phyloP scores from a whole-genome alignment of 2,888 invertebrate species.

The Hypolimnas misippus region DNA sequence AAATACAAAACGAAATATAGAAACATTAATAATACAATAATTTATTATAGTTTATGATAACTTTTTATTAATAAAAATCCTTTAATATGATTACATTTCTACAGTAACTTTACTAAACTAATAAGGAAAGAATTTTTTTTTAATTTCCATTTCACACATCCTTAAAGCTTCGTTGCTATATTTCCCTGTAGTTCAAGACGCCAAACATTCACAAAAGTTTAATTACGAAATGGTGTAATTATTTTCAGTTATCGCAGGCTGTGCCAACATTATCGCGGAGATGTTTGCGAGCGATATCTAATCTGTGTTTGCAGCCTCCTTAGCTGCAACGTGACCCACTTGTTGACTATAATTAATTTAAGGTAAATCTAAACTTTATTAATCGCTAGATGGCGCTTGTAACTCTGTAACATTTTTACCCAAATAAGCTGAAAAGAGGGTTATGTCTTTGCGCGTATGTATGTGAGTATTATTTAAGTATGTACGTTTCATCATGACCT shows the following conservation, averaged over 20 bases:
- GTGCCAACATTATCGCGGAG: slow-evolving; percentile 49
- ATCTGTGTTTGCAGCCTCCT: slow-evolving; percentile 78
- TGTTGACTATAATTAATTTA: slow-evolving; percentile 51
- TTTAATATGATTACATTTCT: too few relatives aligned
- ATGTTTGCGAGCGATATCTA: slow-evolving; percentile 72
- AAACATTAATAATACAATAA: too few relatives aligned
- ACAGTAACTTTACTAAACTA: too few relatives aligned
- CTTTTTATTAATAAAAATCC: too few relatives aligned
- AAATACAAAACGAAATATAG: too few relatives aligned
- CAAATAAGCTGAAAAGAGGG: too few relatives aligned
- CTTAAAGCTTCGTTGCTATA: background rate
- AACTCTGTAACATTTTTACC: background rate
- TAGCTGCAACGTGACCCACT: slow-evolving; percentile 64
- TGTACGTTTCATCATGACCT: too few relatives aligned
- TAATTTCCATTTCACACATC: too few relatives aligned
- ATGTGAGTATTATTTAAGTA: too few relatives aligned
- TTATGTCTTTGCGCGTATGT: too few relatives aligned
- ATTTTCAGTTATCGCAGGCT: slow-evolving; percentile 42
- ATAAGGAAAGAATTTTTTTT: too few relatives aligned
- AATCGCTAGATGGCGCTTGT: slow-evolving; percentile 8
- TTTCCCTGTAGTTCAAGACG: background rate
- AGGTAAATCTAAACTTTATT: slow-evolving; percentile 25
- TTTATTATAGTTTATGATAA: too few relatives aligned
- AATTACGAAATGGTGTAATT: slow-evolving; percentile 45
- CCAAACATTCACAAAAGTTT: slow-evolving; percentile 12